These are phyloP conservation scores for Tuta absoluta DNA, from an alignment of 2,888 invertebrate genomes.

Conservation along the genomic window DNA sequence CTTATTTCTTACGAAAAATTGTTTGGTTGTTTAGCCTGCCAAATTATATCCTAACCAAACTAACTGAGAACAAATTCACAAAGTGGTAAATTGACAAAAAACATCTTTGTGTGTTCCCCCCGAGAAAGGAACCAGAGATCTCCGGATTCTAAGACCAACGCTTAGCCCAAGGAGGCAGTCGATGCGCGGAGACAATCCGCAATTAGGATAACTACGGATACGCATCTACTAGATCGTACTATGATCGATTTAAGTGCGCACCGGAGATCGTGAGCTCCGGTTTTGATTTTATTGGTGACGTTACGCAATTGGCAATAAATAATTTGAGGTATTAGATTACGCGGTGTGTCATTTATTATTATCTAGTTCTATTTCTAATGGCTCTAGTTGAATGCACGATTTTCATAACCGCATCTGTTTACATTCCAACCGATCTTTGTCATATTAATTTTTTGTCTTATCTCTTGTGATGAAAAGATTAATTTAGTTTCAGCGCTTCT, in stretches of 20 bases:
- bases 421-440: too few species aligned
- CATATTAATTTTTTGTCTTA: not conserved
- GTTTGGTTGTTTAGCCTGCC: too few species aligned
- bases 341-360: not conserved
- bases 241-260: slow-evolving; percentile 36
- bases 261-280: slow-evolving; percentile 28
- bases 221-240: slow-evolving; percentile 38
- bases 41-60: too few species aligned
- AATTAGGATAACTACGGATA: slow-evolving; percentile 52
- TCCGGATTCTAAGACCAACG: too few species aligned
- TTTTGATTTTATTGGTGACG: slow-evolving; percentile 22
- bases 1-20: too few species aligned
- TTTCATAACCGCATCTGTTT: too few species aligned
- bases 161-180: slow-evolving; percentile 30
- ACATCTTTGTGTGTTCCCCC: too few species aligned
- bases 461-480: not conserved
- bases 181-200: slow-evolving; percentile 50
- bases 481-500: too few species aligned
- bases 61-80: too few species aligned
- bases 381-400: not conserved
- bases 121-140: too few species aligned
- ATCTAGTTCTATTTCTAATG: not conserved
- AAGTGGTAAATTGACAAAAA: too few species aligned
- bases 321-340: not conserved
- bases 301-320: slow-evolving; percentile 10